phyloP scores from a whole-genome alignment of 1,140 invertebrate species.

The Procambarus clarkii region DNA sequence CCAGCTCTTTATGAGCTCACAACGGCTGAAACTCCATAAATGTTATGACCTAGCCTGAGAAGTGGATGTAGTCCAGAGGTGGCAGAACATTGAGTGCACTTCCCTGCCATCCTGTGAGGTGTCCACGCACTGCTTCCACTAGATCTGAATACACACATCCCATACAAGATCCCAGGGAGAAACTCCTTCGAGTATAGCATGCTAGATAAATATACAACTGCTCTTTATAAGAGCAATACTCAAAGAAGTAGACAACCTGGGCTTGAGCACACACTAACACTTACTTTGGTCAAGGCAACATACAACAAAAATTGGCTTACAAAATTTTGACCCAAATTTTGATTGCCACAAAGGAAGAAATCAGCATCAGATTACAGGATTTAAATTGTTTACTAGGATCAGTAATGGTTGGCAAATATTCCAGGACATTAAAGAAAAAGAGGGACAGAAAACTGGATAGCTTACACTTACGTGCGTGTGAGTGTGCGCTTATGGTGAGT shows the following conservation, averaged over 20 bases:
- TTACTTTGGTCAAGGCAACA: not conserved
- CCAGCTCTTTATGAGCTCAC: not conserved
- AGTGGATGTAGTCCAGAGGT: not conserved
- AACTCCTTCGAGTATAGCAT: not conserved
- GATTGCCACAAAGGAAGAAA: not conserved
- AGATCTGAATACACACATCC: conserved; percentile 7
- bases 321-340: not conserved
- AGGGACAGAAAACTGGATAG: not conserved
- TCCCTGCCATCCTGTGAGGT: conserved; percentile 8
- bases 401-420: not conserved
- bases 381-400: not conserved
- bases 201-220: not conserved
- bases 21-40: not conserved
- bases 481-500: conserved; percentile 58
- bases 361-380: not conserved
- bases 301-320: not conserved
- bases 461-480: conserved; percentile 53
- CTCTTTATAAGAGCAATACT: not conserved
- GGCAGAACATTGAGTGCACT: conserved; percentile 6
- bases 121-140: not conserved
- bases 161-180: not conserved
- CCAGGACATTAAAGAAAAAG: not conserved
- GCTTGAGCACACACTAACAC: conserved; percentile 4
- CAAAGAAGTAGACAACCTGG: conserved; percentile 6
- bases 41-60: not conserved